Percentiles rank a stretch among this genome's conserved stretches.
Evolutionary conservation across 2,888 invertebrate genomes (phyloP).

Genomic region (Xestia sexstrigata): DNA sequence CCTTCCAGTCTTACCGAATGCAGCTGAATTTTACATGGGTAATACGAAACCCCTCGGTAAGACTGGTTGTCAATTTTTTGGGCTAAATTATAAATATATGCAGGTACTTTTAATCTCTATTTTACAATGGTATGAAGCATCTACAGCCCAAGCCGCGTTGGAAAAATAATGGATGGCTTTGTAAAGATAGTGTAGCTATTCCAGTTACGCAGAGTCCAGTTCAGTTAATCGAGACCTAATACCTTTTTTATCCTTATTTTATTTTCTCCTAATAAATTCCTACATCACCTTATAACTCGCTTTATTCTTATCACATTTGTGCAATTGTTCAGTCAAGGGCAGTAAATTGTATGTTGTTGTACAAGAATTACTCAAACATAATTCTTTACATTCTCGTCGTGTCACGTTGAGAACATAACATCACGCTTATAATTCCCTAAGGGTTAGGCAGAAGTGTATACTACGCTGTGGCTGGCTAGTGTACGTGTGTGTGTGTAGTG

Average conservation of each 20-base stretch:
- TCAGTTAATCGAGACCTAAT: constrained; percentile 52
- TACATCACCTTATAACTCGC: neutral
- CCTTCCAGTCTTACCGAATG: too few relatives aligned
- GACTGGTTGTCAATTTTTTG: too few relatives aligned
- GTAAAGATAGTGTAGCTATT: constrained; percentile 20
- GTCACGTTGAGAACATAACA: too few relatives aligned
- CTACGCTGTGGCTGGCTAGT: too few relatives aligned
- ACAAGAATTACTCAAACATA: neutral
- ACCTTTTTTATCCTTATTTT: constrained; percentile 6
- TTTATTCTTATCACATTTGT: neutral
- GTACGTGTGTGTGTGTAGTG: too few relatives aligned
- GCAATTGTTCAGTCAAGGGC: neutral
- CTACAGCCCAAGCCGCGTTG: neutral
- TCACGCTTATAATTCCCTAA: too few relatives aligned
- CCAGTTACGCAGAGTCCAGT: constrained; percentile 32
- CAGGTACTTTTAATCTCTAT: neutral
- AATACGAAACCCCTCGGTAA: too few relatives aligned
- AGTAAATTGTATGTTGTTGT: neutral
- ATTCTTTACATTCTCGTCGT: too few relatives aligned
- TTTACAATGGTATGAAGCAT: neutral
- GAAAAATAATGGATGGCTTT: constrained; percentile 19
- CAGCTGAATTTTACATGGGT: too few relatives aligned
- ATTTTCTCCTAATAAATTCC: neutral
- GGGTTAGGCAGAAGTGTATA: too few relatives aligned
- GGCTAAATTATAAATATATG: constrained; percentile 22